phyloP scores from a whole-genome alignment of 64 coral and sea anemone genomes.

The Dendrophyllia cribrosa region DNA sequence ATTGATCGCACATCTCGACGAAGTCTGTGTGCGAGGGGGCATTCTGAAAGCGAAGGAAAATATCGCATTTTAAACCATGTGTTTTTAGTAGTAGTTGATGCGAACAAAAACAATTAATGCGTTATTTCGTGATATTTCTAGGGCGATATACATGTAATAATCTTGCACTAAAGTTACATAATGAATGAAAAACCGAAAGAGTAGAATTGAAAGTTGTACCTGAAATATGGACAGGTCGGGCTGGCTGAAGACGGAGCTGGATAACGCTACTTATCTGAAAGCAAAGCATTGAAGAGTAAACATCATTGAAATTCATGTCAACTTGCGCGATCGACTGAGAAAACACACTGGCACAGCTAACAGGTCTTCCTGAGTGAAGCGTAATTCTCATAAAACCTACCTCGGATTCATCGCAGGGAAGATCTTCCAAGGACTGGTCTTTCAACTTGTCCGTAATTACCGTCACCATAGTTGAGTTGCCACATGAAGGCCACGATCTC shows the following conservation, averaged over 20 bases:
- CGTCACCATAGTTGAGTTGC: conserved; percentile 73
- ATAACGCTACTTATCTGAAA: conserved; percentile 58
- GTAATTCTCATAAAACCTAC: conserved; percentile 47
- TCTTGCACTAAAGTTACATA: conserved; percentile 52
- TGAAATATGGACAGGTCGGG: conserved; percentile 31
- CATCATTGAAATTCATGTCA: conserved; percentile 86
- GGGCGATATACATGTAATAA: not conserved
- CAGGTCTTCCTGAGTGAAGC: not conserved
- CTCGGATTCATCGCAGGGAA: conserved; percentile 68
- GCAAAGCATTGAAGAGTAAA: conserved; percentile 74
- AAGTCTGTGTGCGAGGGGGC: conserved; percentile 38
- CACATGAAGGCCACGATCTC: conserved; percentile 76
- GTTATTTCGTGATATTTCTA: conserved; percentile 85
- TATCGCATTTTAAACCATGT: conserved; percentile 83
- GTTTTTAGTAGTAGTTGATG: conserved; percentile 72
- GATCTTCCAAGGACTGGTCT: conserved; percentile 91
- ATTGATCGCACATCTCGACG: conserved; percentile 47
- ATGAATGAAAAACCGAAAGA: conserved; percentile 26
- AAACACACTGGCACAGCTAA: conserved; percentile 15
- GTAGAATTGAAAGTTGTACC: conserved; percentile 52
- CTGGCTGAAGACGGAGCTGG: conserved; percentile 33
- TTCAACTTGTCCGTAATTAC: conserved; percentile 93
- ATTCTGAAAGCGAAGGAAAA: conserved; percentile 76
- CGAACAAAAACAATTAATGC: conserved; percentile 68
- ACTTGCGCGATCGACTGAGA: conserved; percentile 55